These are phyloP conservation scores for Eristalinus aeneus DNA, from an alignment of 2,888 invertebrate species.

Conservation along the genomic window DNA sequence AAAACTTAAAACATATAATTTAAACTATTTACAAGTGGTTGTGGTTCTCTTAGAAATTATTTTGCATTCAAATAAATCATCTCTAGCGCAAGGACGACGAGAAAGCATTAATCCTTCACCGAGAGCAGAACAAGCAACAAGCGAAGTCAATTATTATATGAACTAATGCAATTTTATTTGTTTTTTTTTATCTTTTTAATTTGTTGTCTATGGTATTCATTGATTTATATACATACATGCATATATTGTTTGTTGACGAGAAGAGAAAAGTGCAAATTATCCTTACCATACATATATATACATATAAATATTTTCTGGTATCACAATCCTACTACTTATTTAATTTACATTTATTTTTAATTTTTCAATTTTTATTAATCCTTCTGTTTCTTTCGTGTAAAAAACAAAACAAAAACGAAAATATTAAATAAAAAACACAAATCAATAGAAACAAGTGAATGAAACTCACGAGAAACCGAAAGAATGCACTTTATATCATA, in stretches of 20 bases:
- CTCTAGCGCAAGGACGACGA: slow-evolving; percentile 35
- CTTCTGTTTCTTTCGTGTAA: slow-evolving; percentile 69
- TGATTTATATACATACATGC: background rate
- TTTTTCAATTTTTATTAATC: slow-evolving; percentile 68
- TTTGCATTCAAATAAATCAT: slow-evolving; percentile 11
- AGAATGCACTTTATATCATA: slow-evolving; percentile 66
- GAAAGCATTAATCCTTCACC: background rate
- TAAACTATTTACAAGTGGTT: slow-evolving; percentile 79
- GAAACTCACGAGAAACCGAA: slow-evolving; percentile 45
- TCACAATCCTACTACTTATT: slow-evolving; percentile 63
- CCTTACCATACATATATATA: slow-evolving; percentile 9
- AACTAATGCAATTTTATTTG: slow-evolving; percentile 42
- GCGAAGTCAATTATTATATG: slow-evolving; percentile 30
- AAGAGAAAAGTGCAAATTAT: slow-evolving; percentile 8
- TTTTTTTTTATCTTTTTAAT: slow-evolving; percentile 1
- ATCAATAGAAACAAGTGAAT: slow-evolving; percentile 48
- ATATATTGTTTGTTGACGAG: background rate
- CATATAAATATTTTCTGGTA: slow-evolving; percentile 27
- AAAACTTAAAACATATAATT: slow-evolving; percentile 62
- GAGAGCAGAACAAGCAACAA: background rate
- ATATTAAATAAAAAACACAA: background rate
- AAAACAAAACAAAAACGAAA: slow-evolving; percentile 24
- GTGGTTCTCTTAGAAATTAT: slow-evolving; percentile 78
- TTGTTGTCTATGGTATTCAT: slow-evolving; percentile 5
- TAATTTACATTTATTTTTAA: slow-evolving; percentile 52